A percentile compares a stretch with the other conserved stretches of the same genome.
Conservation (phyloP, 2,888 invertebrate species). For the Nysson spinosus region DNA sequence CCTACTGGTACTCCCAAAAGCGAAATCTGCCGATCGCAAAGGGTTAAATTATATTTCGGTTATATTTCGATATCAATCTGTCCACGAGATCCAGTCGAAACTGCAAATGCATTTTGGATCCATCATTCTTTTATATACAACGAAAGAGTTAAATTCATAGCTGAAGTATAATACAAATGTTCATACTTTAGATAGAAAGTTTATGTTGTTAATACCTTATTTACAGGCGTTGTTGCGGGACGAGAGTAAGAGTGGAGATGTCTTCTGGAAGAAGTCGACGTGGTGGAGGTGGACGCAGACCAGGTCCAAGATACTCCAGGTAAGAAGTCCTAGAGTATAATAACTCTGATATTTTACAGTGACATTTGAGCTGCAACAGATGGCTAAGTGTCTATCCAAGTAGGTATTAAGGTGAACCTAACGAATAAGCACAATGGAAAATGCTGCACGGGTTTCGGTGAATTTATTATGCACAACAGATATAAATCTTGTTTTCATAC, state of each 20-base stretch:
- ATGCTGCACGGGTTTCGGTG: slow-evolving; percentile 54
- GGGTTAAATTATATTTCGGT: no score
- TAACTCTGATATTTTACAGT: slow-evolving; percentile 53
- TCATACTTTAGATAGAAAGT: no score
- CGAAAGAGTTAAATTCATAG: no score
- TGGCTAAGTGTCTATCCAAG: slow-evolving; percentile 58
- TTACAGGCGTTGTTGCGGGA: slow-evolving; percentile 90
- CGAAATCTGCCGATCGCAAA: no score
- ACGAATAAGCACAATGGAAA: slow-evolving; percentile 41
- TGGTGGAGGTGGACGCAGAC: slow-evolving; percentile 80
- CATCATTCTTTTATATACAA: no score
- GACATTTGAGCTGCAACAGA: slow-evolving; percentile 58
- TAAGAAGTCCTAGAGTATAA: slow-evolving; percentile 53
- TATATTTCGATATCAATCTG: no score
- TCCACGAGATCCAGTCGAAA: no score
- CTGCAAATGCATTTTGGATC: no score
- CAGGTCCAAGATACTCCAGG: slow-evolving; percentile 74
- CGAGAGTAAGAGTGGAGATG: slow-evolving; percentile 95
- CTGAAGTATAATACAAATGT: no score
- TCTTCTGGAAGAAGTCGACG: slow-evolving; percentile 90
- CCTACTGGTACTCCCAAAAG: no score
- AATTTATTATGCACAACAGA: slow-evolving; percentile 39
- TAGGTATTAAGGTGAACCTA: slow-evolving; percentile 66
- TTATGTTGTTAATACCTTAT: no score
- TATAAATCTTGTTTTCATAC: slow-evolving; percentile 34